Evolutionary conservation across 2,113 vertebrate genomes (phyloP).

Genomic region (Carassius carassius): DNA sequence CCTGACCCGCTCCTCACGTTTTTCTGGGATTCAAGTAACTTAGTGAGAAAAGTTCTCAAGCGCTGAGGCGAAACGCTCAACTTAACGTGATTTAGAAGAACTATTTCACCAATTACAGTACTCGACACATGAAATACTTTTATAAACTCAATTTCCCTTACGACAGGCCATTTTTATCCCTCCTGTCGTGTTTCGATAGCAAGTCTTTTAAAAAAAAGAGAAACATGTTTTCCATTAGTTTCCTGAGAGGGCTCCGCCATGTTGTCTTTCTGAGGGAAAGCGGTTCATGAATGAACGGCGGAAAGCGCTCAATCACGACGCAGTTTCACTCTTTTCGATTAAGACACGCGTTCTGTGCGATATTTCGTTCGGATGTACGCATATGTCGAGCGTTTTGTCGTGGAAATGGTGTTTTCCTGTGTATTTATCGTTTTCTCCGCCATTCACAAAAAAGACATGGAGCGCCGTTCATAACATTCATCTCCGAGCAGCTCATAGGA

Average conservation of each 20-base stretch:
- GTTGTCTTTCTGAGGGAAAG: slow-evolving; percentile 69
- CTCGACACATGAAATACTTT: neutral
- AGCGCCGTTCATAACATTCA: neutral
- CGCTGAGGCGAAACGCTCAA: neutral
- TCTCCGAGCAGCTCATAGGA: too few species aligned
- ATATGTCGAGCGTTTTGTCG: neutral
- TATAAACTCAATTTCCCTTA: too few species aligned
- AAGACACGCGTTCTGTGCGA: neutral
- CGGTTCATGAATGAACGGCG: slow-evolving; percentile 84
- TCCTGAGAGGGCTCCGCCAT: slow-evolving; percentile 87
- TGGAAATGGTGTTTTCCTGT: neutral
- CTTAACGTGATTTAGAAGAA: neutral
- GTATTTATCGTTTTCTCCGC: slow-evolving; percentile 7
- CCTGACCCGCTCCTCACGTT: too few species aligned
- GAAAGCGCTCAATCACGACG: slow-evolving; percentile 48
- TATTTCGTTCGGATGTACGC: neutral
- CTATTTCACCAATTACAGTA: neutral
- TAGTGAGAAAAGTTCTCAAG: neutral
- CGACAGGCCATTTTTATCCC: too few species aligned
- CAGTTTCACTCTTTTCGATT: neutral
- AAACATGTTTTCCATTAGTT: slow-evolving; percentile 87
- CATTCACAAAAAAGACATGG: slow-evolving; percentile 42
- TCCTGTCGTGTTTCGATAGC: too few species aligned
- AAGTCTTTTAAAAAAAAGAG: slow-evolving; percentile 8
- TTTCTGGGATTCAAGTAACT: neutral